Evolutionary conservation across 2,888 invertebrate genomes (phyloP).

Genomic region (Eumerus sabulonum): DNA sequence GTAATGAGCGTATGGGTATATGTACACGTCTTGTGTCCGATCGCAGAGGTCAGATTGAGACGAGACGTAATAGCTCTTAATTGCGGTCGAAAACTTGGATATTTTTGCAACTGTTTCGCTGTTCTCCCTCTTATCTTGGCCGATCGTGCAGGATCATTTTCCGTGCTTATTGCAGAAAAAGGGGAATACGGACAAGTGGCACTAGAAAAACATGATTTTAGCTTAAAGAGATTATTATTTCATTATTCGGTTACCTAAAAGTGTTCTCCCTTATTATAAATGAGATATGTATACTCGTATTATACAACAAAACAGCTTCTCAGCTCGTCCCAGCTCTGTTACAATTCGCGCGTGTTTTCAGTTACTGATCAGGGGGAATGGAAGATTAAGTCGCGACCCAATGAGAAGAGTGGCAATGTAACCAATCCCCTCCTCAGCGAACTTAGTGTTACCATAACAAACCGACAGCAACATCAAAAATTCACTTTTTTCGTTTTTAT

Average conservation of each 20-base stretch:
- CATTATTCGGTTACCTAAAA: no score
- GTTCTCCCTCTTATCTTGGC: neutral
- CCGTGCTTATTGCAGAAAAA: neutral
- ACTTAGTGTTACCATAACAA: constrained; percentile 6
- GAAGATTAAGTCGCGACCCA: constrained; percentile 16
- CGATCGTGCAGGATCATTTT: neutral
- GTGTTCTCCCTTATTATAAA: no score
- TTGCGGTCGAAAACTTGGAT: constrained; percentile 57
- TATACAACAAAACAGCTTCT: no score
- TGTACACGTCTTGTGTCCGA: constrained; percentile 17
- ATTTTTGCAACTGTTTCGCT: constrained; percentile 38
- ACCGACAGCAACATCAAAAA: constrained; percentile 10
- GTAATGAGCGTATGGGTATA: constrained; percentile 22
- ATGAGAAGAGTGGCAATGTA: constrained; percentile 41
- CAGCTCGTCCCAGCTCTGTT: constrained; percentile 56
- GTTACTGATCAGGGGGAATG: neutral
- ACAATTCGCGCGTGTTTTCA: constrained; percentile 45
- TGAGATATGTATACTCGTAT: no score
- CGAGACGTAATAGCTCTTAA: constrained; percentile 63
- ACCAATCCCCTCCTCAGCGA: constrained; percentile 29
- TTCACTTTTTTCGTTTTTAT: constrained; percentile 20
- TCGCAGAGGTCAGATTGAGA: constrained; percentile 57
- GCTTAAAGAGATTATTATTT: neutral
- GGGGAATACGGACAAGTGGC: neutral
- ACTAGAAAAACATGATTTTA: neutral